Evolutionary conservation across 2,888 invertebrate species (phyloP), one percentile per base, ranked within the genome.

Genomic region (Tinea trinotella): DNA sequence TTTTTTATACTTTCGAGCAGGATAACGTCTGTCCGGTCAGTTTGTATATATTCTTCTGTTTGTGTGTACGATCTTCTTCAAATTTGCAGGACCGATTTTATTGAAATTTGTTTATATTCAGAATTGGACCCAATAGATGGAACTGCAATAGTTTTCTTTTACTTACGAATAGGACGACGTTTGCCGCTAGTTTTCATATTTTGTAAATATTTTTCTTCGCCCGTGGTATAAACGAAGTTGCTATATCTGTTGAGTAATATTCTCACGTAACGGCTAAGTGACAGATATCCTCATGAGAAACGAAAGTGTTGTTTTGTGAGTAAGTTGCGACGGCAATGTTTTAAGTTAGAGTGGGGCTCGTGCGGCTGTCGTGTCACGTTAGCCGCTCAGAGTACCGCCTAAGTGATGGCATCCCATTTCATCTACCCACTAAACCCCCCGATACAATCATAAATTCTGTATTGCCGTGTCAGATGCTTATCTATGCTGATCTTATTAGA

Each of bases 281-380:
- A 54, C 54, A 54, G 54, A 49, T 54, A 54, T 54, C 36, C 54
- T 40, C 54, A 20, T 12, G 54, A 22, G 54, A 40, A 19, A n/a
- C 13, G 50, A 40, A 49, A 50, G 18, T 48, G 48, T 48, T 48
- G 48, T 48, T 48, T 48, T 48, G 48, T 40, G 40, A 40, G 40
- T 19, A 48, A 40, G 46, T 46, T 19, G 46, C 46, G 46, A 15
- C 19, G 46, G 50, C 24, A 24, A 50, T 50, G 50, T 50, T 50
- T 50, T 50, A 48, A 48, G 48, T 18, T 48, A 18, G 54, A 60
- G 58, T 58, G 63, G 59, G 55, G 60, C 61, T 60, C 59, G 60
- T 55, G 40, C 22, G 50, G 62, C 64, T 69, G 74, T 72, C 73
- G 64, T 65, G 70, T 70, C 66, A 65, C 60, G 69, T 73, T 72